These are phyloP conservation scores for Novumbra hubbsi DNA, from an alignment of 2,797 vertebrate genomes.

Conservation along the genomic window DNA sequence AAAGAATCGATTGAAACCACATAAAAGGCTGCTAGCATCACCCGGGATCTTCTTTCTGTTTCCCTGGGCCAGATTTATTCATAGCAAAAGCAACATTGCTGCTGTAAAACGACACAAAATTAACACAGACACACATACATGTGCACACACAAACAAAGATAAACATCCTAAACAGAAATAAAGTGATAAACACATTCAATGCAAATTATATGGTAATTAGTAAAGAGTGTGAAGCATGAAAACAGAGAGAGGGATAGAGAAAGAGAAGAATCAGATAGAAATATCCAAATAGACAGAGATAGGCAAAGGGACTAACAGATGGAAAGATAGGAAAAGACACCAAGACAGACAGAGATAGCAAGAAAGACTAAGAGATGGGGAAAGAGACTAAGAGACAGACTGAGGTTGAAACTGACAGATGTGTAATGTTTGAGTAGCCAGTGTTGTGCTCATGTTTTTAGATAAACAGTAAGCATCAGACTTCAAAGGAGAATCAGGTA, in stretches of 20 bases:
- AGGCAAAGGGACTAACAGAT: neutral
- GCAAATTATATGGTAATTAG: too few species aligned
- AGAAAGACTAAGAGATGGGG: neutral
- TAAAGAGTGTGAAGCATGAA: neutral
- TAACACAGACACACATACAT: slow-evolving; percentile 31
- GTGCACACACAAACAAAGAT: neutral
- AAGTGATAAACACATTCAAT: too few species aligned
- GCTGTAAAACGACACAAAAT: slow-evolving; percentile 6
- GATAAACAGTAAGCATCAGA: slow-evolving; percentile 46
- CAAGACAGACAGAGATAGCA: neutral
- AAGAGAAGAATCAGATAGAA: too few species aligned
- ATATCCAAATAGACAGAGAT: neutral
- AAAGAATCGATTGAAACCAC: slow-evolving; percentile 59
- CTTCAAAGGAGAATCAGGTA: slow-evolving; percentile 36
- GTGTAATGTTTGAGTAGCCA: neutral
- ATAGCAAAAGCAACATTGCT: slow-evolving; percentile 38
- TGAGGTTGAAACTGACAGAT: neutral
- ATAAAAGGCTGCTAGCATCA: slow-evolving; percentile 54
- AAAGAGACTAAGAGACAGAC: neutral
- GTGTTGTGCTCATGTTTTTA: slow-evolving; percentile 26
- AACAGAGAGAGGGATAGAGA: neutral
- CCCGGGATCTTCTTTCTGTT: slow-evolving; percentile 25
- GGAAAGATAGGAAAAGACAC: neutral
- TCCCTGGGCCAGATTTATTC: slow-evolving; percentile 39
- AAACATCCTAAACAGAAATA: too few species aligned